Evolutionary conservation across 2,888 invertebrate genomes (phyloP).

Genomic region (Pasiphila rectangulata): DNA sequence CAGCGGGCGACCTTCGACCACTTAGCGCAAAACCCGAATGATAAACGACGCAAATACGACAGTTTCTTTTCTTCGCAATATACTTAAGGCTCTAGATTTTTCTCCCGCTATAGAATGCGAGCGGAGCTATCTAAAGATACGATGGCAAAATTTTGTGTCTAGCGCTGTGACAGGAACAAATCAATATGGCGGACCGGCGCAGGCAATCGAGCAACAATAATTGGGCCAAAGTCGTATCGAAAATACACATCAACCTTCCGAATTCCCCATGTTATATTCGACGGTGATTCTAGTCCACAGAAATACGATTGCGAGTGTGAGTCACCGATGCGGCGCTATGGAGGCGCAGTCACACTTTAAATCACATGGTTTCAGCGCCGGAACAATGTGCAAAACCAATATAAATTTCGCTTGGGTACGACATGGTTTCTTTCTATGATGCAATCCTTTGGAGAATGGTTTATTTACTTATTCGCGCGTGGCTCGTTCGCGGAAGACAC

Average conservation of each 20-base stretch:
- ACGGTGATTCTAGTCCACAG: slow-evolving; percentile 40
- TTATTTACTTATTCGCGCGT: slow-evolving; percentile 43
- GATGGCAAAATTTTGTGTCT: no score
- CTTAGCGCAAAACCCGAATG: slow-evolving; percentile 36
- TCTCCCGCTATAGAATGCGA: no score
- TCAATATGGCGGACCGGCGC: no score
- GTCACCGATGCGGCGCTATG: slow-evolving; percentile 44
- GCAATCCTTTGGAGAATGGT: slow-evolving; percentile 40
- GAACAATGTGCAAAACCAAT: slow-evolving; percentile 29
- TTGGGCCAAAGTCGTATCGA: slow-evolving; percentile 35
- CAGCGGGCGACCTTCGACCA: slow-evolving; percentile 47
- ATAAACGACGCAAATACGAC: slow-evolving; percentile 26
- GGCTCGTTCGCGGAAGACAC: slow-evolving; percentile 42
- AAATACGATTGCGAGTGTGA: slow-evolving; percentile 46
- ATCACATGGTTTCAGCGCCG: slow-evolving; percentile 44
- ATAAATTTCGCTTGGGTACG: background rate
- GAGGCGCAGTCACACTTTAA: slow-evolving; percentile 46
- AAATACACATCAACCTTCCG: slow-evolving; percentile 37
- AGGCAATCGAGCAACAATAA: no score
- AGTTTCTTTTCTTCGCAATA: background rate
- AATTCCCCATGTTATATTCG: slow-evolving; percentile 32
- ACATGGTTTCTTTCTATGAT: no score
- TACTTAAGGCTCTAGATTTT: background rate
- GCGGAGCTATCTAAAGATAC: no score
- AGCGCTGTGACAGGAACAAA: no score